phyloP scores from a whole-genome alignment of 2,797 vertebrate species.

The Percopsis omiscomaycus region DNA sequence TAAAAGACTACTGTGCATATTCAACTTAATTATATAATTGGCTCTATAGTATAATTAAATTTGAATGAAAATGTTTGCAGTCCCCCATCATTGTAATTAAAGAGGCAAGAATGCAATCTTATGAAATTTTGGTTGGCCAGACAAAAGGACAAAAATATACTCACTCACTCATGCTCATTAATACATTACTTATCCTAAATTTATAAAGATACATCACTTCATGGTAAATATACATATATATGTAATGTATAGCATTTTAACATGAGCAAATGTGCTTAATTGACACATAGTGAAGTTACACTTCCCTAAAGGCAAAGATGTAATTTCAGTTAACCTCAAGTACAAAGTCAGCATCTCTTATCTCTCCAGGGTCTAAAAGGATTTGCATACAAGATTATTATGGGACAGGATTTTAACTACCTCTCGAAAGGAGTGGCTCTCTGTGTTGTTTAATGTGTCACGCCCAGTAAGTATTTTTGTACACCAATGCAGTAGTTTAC shows the following conservation, averaged over 20 bases:
- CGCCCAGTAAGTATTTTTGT: constrained; percentile 44
- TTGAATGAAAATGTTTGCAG: constrained; percentile 25
- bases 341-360: constrained; percentile 32
- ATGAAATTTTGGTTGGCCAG: background rate
- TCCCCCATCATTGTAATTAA: constrained; percentile 26
- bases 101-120: background rate
- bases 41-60: constrained; percentile 25
- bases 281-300: background rate
- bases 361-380: constrained; percentile 38
- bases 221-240: too few species aligned
- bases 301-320: constrained; percentile 25
- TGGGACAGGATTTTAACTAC: constrained; percentile 51
- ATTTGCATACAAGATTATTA: constrained; percentile 56
- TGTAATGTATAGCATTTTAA: background rate
- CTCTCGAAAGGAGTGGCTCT: constrained; percentile 44
- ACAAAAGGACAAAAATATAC: constrained; percentile 3
- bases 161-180: background rate
- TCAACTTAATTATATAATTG: constrained; percentile 15
- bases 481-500: constrained; percentile 18
- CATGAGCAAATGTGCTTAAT: constrained; percentile 13
- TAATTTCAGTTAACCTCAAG: constrained; percentile 27
- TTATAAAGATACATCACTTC: too few species aligned
- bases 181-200: background rate
- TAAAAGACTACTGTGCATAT: constrained; percentile 33
- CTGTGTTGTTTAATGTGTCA: constrained; percentile 40